Percentiles rank a stretch among this genome's conserved stretches.
Conservation (phyloP, 2,113 vertebrate species). For the Melanerpes aurifrons region DNA sequence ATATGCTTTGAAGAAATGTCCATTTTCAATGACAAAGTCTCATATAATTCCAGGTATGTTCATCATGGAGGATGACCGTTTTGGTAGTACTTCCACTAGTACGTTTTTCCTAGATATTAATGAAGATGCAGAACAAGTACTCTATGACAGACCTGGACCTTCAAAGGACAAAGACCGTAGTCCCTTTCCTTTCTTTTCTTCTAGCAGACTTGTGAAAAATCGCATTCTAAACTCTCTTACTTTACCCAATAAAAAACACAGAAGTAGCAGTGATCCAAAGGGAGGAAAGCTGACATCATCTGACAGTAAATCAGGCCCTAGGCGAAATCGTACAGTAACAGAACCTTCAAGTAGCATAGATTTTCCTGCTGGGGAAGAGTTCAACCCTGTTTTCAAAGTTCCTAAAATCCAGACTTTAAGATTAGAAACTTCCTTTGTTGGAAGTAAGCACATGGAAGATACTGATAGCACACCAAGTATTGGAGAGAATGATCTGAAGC, state of each 20-base stretch:
- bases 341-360: slow-evolving; percentile 88
- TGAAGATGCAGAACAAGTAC: slow-evolving; percentile 85
- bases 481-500: slow-evolving; percentile 81
- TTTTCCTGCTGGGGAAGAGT: slow-evolving; percentile 82
- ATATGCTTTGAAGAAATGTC: neutral
- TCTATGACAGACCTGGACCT: slow-evolving; percentile 87
- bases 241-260: slow-evolving; percentile 94
- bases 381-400: slow-evolving; percentile 83
- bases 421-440: slow-evolving; percentile 92
- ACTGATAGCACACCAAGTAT: slow-evolving; percentile 85
- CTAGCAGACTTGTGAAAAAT: slow-evolving; percentile 90
- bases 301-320: slow-evolving; percentile 83
- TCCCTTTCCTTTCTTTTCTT: slow-evolving; percentile 92
- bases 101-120: slow-evolving; percentile 84
- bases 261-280: slow-evolving; percentile 94
- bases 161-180: slow-evolving; percentile 91
- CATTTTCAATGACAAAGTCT: neutral
- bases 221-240: slow-evolving; percentile 93
- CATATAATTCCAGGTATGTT: slow-evolving; percentile 88
- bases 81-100: slow-evolving; percentile 82
- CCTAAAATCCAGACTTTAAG: slow-evolving; percentile 90
- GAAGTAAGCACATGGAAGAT: slow-evolving; percentile 81
- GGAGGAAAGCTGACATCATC: slow-evolving; percentile 80
- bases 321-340: slow-evolving; percentile 90
- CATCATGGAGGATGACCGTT: slow-evolving; percentile 92